Conservation (phyloP, 2,797 vertebrate species). For the Notolabrus celidotus region DNA sequence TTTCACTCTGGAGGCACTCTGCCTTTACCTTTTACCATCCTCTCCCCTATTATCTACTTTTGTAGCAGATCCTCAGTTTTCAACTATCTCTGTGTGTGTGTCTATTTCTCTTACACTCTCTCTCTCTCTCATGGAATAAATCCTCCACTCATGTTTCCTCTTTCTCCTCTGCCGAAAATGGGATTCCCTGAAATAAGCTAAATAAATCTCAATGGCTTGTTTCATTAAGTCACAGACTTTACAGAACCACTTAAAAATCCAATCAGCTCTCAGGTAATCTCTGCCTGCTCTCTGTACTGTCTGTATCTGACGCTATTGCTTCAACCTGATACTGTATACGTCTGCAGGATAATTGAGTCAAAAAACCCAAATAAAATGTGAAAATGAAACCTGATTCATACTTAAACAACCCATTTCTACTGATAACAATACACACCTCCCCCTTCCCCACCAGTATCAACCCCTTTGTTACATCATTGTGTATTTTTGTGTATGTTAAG, state of each 20-base stretch:
- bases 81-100: conserved; percentile 20
- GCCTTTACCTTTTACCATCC: conserved; percentile 26
- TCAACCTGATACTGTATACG: too few relatives aligned
- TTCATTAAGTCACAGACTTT: conserved; percentile 23
- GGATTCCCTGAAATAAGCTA: conserved; percentile 28
- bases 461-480: neutral
- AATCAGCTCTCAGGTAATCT: conserved; percentile 12
- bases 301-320: neutral
- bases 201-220: conserved; percentile 35
- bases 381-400: too few relatives aligned
- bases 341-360: too few relatives aligned
- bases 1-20: conserved; percentile 19
- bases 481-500: neutral
- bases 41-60: conserved; percentile 33
- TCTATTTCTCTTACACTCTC: neutral
- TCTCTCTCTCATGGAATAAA: conserved; percentile 23
- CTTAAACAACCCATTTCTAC: too few relatives aligned
- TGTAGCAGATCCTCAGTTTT: conserved; percentile 19
- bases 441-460: too few relatives aligned
- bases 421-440: too few relatives aligned
- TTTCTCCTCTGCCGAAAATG: conserved; percentile 29
- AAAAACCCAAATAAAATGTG: too few relatives aligned
- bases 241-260: conserved; percentile 7
- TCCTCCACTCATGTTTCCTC: conserved; percentile 31
- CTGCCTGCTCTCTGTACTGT: neutral